Evolutionary conservation across 2,888 invertebrate genomes (phyloP).

Genomic region (Synergus japonicus): DNA sequence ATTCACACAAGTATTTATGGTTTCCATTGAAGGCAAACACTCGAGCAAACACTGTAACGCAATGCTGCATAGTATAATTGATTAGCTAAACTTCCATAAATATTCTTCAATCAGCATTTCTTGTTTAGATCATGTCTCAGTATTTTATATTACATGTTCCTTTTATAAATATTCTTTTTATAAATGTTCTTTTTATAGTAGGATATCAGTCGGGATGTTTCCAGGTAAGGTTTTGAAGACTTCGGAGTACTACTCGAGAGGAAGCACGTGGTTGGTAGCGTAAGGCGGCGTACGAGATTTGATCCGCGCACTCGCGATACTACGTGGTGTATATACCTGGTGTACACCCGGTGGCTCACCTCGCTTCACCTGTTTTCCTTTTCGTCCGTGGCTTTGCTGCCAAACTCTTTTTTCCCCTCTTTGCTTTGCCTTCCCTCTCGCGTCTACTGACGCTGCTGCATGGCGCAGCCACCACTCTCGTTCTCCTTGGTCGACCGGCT

Average conservation of each 20-base stretch:
- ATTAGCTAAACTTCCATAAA: background rate
- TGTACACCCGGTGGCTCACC: slow-evolving; percentile 17
- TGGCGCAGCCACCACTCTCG: slow-evolving; percentile 55
- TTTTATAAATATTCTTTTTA: too few species aligned
- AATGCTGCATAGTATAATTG: slow-evolving; percentile 2
- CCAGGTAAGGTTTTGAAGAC: background rate
- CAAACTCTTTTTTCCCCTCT: slow-evolving; percentile 45
- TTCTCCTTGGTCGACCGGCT: slow-evolving; percentile 55
- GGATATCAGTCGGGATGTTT: too few species aligned
- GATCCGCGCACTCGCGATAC: background rate
- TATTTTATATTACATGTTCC: background rate
- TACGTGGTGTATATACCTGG: background rate
- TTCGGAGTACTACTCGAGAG: background rate
- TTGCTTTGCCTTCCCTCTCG: slow-evolving; percentile 21
- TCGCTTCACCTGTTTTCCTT: slow-evolving; percentile 57
- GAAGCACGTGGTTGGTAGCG: slow-evolving; percentile 32
- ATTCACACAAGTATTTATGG: slow-evolving; percentile 22
- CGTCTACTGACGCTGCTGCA: slow-evolving; percentile 25
- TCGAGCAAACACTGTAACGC: background rate
- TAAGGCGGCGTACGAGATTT: slow-evolving; percentile 33
- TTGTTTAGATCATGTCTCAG: too few species aligned
- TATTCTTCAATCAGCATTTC: background rate
- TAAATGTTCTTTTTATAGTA: too few species aligned
- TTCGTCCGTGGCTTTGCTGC: slow-evolving; percentile 48
- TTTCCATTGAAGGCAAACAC: background rate